Base-by-base conservation (phyloP, 2,113 vertebrate species). In the Tauraco erythrolophus region DNA sequence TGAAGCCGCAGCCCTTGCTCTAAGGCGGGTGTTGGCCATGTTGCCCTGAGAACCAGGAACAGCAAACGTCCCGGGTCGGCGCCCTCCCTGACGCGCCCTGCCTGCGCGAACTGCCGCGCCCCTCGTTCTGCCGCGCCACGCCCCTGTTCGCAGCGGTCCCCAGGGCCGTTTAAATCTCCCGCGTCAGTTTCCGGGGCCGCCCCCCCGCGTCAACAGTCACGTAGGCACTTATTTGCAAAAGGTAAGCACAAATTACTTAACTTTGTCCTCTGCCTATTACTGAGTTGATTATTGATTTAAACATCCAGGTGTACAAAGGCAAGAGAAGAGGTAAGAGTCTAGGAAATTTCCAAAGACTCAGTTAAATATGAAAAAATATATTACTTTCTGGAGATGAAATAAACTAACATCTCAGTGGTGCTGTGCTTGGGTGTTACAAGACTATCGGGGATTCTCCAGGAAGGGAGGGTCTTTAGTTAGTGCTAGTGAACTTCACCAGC, bases 181-280 rank as follows among this genome's bases (percentile, higher is more conserved):
- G n/a, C n/a, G n/a, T n/a, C n/a, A n/a, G n/a, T n/a, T n/a, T n/a
- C n/a, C n/a, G n/a, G n/a, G n/a, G n/a, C n/a, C n/a, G n/a, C n/a
- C n/a, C n/a, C n/a, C n/a, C n/a, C n/a, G n/a, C n/a, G n/a, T n/a
- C n/a, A n/a, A n/a, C n/a, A n/a, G n/a, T n/a, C n/a, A n/a, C n/a
- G n/a, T n/a, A n/a, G n/a, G n/a, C n/a, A n/a, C 37, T 80, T 89
- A 74, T 89, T 92, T 94, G 86, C 71, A 45, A 91, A 89, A 77
- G 58, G 54, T 65, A 74, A 6, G 41, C 27, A 31, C 18, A 76
- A 94, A 88, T 80, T 76, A 43, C 33, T 80, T 53, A 61, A 83
- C 56, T 89, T 89, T 48, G 23, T 41, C 76, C 50, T 70, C 41
- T 57, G 19, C 16, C 19, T 68, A 7, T 88, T 92, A 56, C 35